Conservation (phyloP, 2,888 invertebrate genomes). For the Yponomeuta evonymella region DNA sequence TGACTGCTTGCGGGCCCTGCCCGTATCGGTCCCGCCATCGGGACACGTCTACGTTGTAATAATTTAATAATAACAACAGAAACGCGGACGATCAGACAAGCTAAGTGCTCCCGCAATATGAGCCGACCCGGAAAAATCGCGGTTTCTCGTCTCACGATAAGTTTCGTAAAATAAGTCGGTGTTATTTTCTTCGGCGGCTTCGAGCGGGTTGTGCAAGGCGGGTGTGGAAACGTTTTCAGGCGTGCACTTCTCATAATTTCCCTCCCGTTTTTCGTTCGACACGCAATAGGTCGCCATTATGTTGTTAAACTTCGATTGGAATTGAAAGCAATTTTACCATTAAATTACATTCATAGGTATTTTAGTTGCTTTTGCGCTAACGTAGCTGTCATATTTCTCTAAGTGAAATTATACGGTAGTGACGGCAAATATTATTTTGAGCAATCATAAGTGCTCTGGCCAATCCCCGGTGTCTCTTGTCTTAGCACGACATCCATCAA, state of each 20-base stretch:
- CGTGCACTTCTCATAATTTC: slow-evolving; percentile 31
- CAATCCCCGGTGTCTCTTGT: neutral
- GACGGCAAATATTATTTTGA: neutral
- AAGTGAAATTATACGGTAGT: neutral
- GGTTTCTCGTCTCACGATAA: slow-evolving; percentile 60
- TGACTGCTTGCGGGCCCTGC: slow-evolving; percentile 21
- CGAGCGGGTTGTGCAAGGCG: slow-evolving; percentile 48
- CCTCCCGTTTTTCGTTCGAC: slow-evolving; percentile 23
- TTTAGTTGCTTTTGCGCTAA: neutral
- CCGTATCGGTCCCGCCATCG: slow-evolving; percentile 31
- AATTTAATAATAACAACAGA: slow-evolving; percentile 35
- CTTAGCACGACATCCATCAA: slow-evolving; percentile 5
- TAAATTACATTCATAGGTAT: neutral
- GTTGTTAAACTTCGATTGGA: slow-evolving; percentile 17
- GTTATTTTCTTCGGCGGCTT: slow-evolving; percentile 48
- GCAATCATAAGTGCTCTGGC: neutral
- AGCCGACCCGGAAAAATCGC: slow-evolving; percentile 55
- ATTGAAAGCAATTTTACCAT: slow-evolving; percentile 3
- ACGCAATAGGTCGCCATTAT: slow-evolving; percentile 15
- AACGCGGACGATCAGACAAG: slow-evolving; percentile 39
- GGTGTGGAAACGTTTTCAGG: slow-evolving; percentile 38
- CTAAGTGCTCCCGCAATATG: slow-evolving; percentile 44
- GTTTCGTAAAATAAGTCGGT: slow-evolving; percentile 54
- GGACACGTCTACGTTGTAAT: slow-evolving; percentile 38
- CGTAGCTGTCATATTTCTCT: neutral